phyloP scores from a whole-genome alignment of 2,113 vertebrate genomes.

The Catharus fuscescens region DNA sequence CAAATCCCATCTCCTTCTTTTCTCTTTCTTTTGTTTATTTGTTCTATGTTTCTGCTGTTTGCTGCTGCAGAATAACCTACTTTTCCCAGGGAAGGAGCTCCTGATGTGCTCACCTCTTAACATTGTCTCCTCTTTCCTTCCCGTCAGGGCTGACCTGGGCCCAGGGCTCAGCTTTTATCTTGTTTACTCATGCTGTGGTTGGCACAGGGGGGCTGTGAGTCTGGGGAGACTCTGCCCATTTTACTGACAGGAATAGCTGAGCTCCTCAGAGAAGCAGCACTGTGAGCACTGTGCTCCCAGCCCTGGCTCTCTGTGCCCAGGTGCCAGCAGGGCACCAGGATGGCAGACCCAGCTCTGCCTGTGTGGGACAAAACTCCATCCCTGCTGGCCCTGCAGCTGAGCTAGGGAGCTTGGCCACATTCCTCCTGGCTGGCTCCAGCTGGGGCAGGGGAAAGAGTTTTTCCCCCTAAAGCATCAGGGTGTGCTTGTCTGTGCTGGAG shows the following conservation, averaged over 20 bases:
- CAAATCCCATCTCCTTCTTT: neutral
- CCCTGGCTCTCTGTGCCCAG: neutral
- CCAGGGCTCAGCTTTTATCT: neutral
- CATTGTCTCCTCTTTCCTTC: neutral
- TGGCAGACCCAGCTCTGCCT: neutral
- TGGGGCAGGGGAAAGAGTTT: neutral
- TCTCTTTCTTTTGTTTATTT: neutral
- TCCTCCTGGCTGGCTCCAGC: neutral
- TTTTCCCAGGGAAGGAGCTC: rapidly evolving
- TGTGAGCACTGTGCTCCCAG: rapidly evolving
- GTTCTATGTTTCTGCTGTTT: neutral
- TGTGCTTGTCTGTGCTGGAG: neutral
- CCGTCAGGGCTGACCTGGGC: rapidly evolving
- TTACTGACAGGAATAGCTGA: no score
- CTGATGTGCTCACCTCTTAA: neutral
- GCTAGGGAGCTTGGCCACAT: rapidly evolving
- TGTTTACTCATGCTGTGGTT: neutral
- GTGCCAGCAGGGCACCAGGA: neutral
- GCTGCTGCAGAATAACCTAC: neutral
- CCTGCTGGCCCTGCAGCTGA: neutral
- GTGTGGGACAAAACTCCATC: rapidly evolving
- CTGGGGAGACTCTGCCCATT: neutral
- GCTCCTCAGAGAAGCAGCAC: rapidly evolving
- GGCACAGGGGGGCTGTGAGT: neutral
- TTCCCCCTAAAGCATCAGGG: neutral